phyloP scores from a whole-genome alignment of 2,797 vertebrate genomes.

The Cebuella pygmaea region DNA sequence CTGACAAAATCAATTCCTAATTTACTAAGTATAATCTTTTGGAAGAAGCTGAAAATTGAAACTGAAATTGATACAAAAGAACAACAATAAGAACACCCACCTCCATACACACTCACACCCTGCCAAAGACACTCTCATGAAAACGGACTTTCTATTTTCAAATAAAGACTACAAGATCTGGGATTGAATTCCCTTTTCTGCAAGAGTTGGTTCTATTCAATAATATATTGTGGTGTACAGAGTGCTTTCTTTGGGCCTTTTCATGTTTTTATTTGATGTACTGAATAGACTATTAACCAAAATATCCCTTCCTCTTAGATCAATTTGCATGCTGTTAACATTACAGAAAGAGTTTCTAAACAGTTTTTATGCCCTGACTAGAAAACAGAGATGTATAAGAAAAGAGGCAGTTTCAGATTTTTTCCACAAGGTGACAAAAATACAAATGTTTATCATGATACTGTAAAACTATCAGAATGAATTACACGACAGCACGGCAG shows the following conservation, averaged over 20 bases:
- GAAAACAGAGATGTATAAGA: neutral
- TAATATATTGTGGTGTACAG: neutral
- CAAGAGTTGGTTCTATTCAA: conserved; percentile 47
- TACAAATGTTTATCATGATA: neutral
- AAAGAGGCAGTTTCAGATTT: neutral
- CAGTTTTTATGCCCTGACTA: neutral
- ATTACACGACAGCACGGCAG: neutral
- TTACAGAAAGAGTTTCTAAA: conserved; percentile 17
- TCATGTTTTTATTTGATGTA: conserved; percentile 28
- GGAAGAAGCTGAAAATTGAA: conserved; percentile 65
- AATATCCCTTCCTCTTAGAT: neutral
- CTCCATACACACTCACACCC: neutral
- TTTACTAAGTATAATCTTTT: conserved; percentile 14
- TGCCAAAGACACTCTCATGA: neutral
- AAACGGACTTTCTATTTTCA: conserved; percentile 64
- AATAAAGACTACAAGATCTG: conserved; percentile 19
- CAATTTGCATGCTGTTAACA: neutral
- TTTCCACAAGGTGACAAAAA: neutral
- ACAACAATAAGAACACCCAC: too few species aligned
- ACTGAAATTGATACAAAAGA: neutral
- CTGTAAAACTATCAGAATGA: neutral
- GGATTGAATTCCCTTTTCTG: conserved; percentile 25
- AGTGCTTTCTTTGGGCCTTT: conserved; percentile 34
- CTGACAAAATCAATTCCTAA: neutral
- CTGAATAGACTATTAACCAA: neutral